Base-by-base conservation (phyloP, 2,113 vertebrate species). In the Panthera uncia region DNA sequence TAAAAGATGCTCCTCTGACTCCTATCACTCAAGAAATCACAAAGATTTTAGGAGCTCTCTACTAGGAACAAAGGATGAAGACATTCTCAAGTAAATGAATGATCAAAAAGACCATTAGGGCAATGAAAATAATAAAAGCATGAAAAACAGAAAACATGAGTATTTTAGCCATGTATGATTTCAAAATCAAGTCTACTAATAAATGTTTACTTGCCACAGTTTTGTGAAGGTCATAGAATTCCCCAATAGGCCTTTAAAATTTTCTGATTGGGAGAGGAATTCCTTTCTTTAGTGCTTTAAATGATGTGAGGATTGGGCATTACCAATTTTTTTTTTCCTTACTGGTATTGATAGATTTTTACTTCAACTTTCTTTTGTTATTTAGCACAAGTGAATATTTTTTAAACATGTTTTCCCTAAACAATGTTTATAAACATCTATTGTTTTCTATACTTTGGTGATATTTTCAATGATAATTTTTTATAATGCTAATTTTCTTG, bases 401-500 rank as follows among this genome's bases (percentile, higher is more conserved):
- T 97, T 6, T 71, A 96, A 85, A 36, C 16, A 87, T 69, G 57
- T 89, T 94, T 68, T 25, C 4, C 21, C 36, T 52, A 87, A 91
- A 38, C 0, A 48, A 33, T 1, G 31, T 91, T 81, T 57, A 45
- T 86, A 91, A 55, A 31, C 16, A 33, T 80, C 15, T 95, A 74
- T 86, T 95, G 31, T 50, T 97, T 97, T 69, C 23, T 90, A 92
- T 90, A 84, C 10, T 29, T 55, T 55, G n/a, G 4, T 86, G 92
- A n/a, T 66, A 79, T 55, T 50, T 73, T 73, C 63, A 23, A 74
- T 96, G 76, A 94, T 12, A 55, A 68, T 41, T 97, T 97, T 45
- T 78, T 48, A 97, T 98, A 95, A 18, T 27, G 91, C 91, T 81
- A 97, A 29, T 57, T 95, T 98, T 2, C 98, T 87, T 96, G 45